These are phyloP conservation scores for Linepithema humile DNA, from an alignment of 1,140 invertebrate species.

Conservation along the genomic window DNA sequence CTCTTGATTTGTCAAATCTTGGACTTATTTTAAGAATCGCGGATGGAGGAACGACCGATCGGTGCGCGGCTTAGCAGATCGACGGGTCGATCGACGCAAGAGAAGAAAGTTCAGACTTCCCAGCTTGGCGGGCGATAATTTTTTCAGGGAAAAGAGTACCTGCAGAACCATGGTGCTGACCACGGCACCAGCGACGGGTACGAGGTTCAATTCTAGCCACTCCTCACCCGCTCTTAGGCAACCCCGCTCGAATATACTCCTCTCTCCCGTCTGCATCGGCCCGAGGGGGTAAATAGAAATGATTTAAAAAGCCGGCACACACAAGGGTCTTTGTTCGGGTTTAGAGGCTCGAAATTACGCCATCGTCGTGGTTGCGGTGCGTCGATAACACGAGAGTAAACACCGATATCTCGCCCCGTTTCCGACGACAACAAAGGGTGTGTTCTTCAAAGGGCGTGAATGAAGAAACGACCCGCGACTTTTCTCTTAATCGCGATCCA, in stretches of 20 bases:
- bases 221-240: slow-evolving; percentile 96
- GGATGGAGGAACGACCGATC: slow-evolving; percentile 1
- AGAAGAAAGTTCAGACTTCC: slow-evolving; percentile 54
- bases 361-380: slow-evolving; percentile 32
- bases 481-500: slow-evolving; percentile 23
- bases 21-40: not conserved
- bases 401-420: not conserved
- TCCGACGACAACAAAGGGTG: not conserved
- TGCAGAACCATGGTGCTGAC: slow-evolving; percentile 93
- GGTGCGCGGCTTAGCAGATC: not conserved
- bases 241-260: slow-evolving; percentile 96
- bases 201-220: slow-evolving; percentile 96
- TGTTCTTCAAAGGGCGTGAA: not conserved
- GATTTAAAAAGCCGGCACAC: slow-evolving; percentile 60
- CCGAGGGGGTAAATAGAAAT: slow-evolving; percentile 66
- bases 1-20: not conserved
- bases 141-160: slow-evolving; percentile 85
- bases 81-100: not conserved
- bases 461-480: not conserved
- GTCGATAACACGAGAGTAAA: slow-evolving; percentile 28
- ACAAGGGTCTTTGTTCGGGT: slow-evolving; percentile 12
- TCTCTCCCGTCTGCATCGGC: slow-evolving; percentile 89
- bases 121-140: not conserved
- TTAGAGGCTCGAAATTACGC: slow-evolving; percentile 26
- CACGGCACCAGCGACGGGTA: slow-evolving; percentile 93